These are phyloP conservation scores for Polypedilum pembai DNA, from an alignment of 1,140 invertebrate genomes.

Conservation along the genomic window DNA sequence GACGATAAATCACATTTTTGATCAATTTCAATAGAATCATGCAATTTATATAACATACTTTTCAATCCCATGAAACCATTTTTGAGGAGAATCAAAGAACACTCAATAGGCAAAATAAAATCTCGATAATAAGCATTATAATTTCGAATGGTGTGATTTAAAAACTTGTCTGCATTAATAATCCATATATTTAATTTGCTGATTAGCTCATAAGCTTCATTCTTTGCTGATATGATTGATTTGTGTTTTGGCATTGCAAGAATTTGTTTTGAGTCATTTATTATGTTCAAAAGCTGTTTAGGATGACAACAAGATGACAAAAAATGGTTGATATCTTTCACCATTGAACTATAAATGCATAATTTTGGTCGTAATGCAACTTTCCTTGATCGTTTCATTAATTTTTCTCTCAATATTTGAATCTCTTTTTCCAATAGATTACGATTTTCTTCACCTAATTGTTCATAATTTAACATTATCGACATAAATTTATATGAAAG, in stretches of 20 bases:
- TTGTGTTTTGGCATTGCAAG: too few relatives aligned
- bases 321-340: constrained; percentile 39
- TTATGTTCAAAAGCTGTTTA: constrained; percentile 27
- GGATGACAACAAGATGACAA: constrained; percentile 38
- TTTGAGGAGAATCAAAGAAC: constrained; percentile 36
- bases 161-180: constrained; percentile 39
- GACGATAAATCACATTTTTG: neutral
- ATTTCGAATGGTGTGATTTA: constrained; percentile 36
- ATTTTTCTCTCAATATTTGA: constrained; percentile 38
- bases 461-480: constrained; percentile 39
- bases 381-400: constrained; percentile 42
- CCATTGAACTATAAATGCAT: constrained; percentile 48
- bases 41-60: constrained; percentile 33
- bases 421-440: constrained; percentile 39
- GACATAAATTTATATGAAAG: constrained; percentile 38
- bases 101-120: constrained; percentile 39
- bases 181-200: constrained; percentile 35
- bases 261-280: too few relatives aligned
- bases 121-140: constrained; percentile 40
- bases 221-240: neutral
- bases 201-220: neutral
- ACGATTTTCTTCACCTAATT: constrained; percentile 38
- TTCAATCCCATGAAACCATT: constrained; percentile 38
- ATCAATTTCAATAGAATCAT: constrained; percentile 31
- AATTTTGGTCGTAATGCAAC: constrained; percentile 51